A percentile compares a stretch with the other conserved stretches of the same genome.
phyloP scores from a whole-genome alignment of 53 echinoderm and acorn worm genomes.

The Antedon mediterranea region DNA sequence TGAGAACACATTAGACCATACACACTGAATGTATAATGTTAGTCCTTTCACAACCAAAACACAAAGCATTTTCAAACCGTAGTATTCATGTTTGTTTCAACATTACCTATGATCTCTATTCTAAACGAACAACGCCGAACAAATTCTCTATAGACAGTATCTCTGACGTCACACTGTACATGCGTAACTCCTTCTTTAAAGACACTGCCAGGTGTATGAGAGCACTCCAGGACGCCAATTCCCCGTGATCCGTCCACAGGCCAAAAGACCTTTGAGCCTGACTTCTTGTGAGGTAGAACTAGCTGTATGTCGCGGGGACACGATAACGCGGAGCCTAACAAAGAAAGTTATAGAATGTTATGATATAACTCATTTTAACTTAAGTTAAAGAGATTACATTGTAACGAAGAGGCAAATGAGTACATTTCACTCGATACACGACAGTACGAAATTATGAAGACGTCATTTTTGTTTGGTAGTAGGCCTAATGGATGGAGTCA shows the following conservation, averaged over 20 bases:
- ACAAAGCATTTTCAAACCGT: too few species aligned
- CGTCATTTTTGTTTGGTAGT: too few species aligned
- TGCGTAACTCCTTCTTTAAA: neutral
- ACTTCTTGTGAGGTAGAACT: neutral
- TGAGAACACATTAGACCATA: too few species aligned
- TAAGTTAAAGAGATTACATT: too few species aligned
- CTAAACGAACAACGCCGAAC: neutral
- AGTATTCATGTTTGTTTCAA: too few species aligned
- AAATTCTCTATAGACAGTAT: neutral
- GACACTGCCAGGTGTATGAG: neutral
- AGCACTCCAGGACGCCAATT: neutral
- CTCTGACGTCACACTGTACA: neutral
- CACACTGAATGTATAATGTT: too few species aligned
- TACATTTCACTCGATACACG: too few species aligned
- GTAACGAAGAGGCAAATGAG: too few species aligned
- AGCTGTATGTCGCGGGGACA: neutral
- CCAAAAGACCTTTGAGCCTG: neutral
- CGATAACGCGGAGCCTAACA: neutral
- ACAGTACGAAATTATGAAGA: too few species aligned
- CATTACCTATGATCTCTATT: neutral
- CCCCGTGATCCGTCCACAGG: neutral
- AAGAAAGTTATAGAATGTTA: neutral
- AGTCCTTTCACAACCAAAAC: too few species aligned
- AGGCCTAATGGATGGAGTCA: too few species aligned
- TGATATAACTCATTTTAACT: too few species aligned